Evolutionary conservation across 2,113 vertebrate species (phyloP).

Genomic region (Gnathonemus longibarbis): DNA sequence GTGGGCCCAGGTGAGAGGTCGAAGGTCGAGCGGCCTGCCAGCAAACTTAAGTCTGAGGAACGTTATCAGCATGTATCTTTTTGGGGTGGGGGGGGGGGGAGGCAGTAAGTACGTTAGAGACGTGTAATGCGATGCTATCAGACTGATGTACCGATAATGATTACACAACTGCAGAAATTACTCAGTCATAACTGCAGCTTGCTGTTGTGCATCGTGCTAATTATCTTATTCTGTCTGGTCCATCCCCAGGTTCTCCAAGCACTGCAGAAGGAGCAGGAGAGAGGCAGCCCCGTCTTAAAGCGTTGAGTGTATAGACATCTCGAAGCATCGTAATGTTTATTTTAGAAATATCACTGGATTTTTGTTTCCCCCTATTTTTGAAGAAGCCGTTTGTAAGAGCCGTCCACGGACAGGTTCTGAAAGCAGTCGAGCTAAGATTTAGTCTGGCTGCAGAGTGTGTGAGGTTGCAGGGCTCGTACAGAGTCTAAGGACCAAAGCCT

Average conservation of each 20-base stretch:
- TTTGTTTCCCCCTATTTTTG: neutral
- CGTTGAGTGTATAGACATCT: slow-evolving; percentile 51
- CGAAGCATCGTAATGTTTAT: neutral
- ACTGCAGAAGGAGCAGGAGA: slow-evolving; percentile 78
- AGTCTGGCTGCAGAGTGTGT: slow-evolving; percentile 43
- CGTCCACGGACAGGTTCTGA: neutral
- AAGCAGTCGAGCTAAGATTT: neutral
- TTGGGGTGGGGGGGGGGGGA: neutral
- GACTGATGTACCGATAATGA: neutral
- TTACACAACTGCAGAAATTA: neutral
- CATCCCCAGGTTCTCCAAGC: slow-evolving; percentile 70
- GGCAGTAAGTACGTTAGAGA: neutral
- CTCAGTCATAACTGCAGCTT: neutral
- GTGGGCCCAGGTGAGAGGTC: slow-evolving; percentile 76
- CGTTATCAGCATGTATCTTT: neutral
- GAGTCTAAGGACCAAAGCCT: slow-evolving; percentile 50
- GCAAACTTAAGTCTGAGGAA: neutral
- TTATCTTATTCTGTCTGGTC: neutral
- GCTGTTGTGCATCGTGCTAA: neutral
- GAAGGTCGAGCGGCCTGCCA: neutral
- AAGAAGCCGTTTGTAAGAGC: neutral
- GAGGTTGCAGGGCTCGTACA: neutral
- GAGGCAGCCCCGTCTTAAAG: slow-evolving; percentile 73
- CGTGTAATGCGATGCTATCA: neutral
- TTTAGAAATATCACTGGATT: slow-evolving; percentile 10